Evolutionary conservation across 37 sponge, comb jelly and placozoan genomes (phyloP).

Genomic region (Hexactinellida sp.): DNA sequence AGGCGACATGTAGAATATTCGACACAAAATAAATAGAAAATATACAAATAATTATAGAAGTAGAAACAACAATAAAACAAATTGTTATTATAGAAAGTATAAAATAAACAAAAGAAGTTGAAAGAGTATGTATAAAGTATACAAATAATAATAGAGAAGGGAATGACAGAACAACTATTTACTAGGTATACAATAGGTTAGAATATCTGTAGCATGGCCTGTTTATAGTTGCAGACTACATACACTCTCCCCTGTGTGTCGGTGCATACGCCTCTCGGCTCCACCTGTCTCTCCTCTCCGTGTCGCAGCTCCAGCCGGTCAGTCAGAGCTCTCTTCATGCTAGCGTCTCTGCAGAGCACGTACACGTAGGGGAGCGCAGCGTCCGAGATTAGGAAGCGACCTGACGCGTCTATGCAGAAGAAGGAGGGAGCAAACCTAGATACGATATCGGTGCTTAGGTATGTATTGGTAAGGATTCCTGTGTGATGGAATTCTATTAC

Average conservation of each 20-base stretch:
- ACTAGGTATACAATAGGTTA: no score
- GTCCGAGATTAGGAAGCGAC: neutral
- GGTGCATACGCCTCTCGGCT: neutral
- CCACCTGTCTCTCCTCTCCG: neutral
- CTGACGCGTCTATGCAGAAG: neutral
- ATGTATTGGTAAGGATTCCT: neutral
- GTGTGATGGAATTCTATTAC: neutral
- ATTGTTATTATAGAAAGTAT: no score
- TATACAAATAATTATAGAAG: no score
- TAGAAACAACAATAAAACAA: no score
- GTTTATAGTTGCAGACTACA: neutral
- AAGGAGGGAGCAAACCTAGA: neutral
- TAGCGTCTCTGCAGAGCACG: neutral
- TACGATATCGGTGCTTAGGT: no score
- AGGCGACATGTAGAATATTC: no score
- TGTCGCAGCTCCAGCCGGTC: neutral
- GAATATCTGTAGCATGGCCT: slow-evolving; percentile 5
- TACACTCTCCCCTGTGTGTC: neutral
- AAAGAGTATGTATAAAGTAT: no score
- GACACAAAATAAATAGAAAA: no score
- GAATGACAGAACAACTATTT: no score
- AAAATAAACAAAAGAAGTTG: no score
- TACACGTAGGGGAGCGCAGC: neutral
- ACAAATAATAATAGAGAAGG: no score
- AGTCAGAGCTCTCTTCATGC: neutral